Percentiles rank a stretch among this genome's conserved stretches.
Evolutionary conservation across 2,113 vertebrate species (phyloP).

Genomic region (Pholis gunnellus): DNA sequence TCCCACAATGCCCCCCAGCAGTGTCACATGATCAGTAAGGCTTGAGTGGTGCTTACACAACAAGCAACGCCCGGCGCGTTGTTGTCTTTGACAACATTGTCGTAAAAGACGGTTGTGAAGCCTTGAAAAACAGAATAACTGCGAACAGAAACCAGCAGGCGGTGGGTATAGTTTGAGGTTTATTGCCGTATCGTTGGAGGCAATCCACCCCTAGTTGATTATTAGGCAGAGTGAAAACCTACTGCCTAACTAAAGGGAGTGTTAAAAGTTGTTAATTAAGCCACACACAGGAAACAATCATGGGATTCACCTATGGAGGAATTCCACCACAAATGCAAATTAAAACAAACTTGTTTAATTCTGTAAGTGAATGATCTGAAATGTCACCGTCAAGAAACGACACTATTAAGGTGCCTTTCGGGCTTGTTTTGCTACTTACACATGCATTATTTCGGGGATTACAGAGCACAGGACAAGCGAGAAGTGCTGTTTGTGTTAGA

Average conservation of each 20-base stretch:
- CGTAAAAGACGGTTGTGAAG: neutral
- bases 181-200: conserved; percentile 26
- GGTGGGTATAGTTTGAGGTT: neutral
- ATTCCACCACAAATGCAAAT: neutral
- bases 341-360: conserved; percentile 1
- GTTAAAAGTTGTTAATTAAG: conserved; percentile 68
- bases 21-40: conserved; percentile 33
- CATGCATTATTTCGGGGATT: conserved; percentile 55
- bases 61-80: conserved; percentile 51
- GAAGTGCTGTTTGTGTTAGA: conserved; percentile 33
- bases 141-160: neutral
- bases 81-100: conserved; percentile 69
- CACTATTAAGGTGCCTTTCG: conserved; percentile 22
- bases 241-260: conserved; percentile 44
- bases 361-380: neutral
- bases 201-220: conserved; percentile 48
- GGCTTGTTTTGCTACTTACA: conserved; percentile 44
- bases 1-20: conserved; percentile 17
- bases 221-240: conserved; percentile 43
- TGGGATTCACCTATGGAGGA: too few relatives aligned
- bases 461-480: conserved; percentile 41
- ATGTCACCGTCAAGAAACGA: neutral
- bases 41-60: conserved; percentile 58
- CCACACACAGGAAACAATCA: neutral
- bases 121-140: neutral